Evolutionary conservation across 2,888 invertebrate genomes (phyloP).

Genomic region (Pristionchus entomophagus): DNA sequence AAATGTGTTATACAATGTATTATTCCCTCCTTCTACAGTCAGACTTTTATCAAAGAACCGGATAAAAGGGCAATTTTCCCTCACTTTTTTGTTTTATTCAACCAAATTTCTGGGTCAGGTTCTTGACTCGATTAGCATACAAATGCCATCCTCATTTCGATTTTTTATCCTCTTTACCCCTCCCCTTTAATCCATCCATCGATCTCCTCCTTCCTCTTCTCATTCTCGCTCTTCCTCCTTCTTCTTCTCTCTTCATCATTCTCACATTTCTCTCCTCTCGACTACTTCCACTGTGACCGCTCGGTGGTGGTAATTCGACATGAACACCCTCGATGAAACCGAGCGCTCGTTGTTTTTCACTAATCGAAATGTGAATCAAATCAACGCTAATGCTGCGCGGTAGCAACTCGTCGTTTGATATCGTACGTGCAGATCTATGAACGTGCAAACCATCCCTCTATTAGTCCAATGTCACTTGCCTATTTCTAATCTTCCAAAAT

Average conservation of each 20-base stretch:
- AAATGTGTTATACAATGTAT: too few species aligned
- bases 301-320: not conserved
- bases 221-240: not conserved
- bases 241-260: slow-evolving; percentile 32
- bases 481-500: too few species aligned
- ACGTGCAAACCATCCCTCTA: too few species aligned
- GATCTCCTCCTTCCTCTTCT: slow-evolving; percentile 6
- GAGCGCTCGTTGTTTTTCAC: not conserved
- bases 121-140: not conserved
- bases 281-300: slow-evolving; percentile 21
- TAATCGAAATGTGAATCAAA: too few species aligned
- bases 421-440: too few species aligned
- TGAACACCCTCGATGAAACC: not conserved
- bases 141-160: not conserved
- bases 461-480: too few species aligned
- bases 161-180: slow-evolving; percentile 5
- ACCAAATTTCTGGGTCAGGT: not conserved
- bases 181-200: not conserved
- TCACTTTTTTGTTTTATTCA: too few species aligned
- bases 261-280: slow-evolving; percentile 14
- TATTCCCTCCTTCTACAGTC: not conserved
- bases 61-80: too few species aligned
- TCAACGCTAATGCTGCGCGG: too few species aligned
- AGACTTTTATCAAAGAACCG: too few species aligned
- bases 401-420: too few species aligned